A percentile compares a stretch with the other conserved stretches of the same genome.
Evolutionary conservation across 2,797 vertebrate genomes (phyloP).

Genomic region (Falco novaeseelandiae): DNA sequence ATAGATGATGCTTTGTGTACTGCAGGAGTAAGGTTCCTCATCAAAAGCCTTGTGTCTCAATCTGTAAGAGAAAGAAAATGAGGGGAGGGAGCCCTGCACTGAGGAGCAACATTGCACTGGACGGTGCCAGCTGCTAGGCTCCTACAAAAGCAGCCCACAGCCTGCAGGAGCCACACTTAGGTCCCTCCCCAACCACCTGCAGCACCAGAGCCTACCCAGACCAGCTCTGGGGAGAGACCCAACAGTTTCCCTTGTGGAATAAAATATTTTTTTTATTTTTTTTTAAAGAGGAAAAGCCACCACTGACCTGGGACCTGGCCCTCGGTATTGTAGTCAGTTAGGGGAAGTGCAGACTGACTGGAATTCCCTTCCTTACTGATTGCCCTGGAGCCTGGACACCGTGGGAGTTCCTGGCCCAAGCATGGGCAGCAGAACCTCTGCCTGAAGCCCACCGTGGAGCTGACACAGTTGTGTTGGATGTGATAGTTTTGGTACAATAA

Average conservation of each 20-base stretch:
- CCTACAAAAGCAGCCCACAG: not conserved
- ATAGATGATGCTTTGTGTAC: not conserved
- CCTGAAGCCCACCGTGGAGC: accelerated
- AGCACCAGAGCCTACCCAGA: not conserved
- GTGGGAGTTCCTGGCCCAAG: not conserved
- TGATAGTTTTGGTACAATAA: not conserved
- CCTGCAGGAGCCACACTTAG: not conserved
- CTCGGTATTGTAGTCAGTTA: not conserved
- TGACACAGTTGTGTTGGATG: not conserved
- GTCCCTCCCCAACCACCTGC: accelerated
- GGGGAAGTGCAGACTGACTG: not conserved
- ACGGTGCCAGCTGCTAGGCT: not conserved
- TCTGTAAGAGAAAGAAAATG: not conserved
- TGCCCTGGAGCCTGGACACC: not conserved
- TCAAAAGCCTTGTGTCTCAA: not conserved
- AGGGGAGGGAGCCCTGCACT: not conserved
- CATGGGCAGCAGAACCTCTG: not conserved
- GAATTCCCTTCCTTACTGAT: not conserved
- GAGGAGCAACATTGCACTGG: not conserved
- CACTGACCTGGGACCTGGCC: not conserved
- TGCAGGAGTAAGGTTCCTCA: not conserved
- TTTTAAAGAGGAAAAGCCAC: not conserved
- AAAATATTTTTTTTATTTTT: no score
- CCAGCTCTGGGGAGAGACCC: not conserved
- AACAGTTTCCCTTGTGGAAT: not conserved